Evolutionary conservation across 2,888 invertebrate species (phyloP).

Genomic region (Lasiommata megera): DNA sequence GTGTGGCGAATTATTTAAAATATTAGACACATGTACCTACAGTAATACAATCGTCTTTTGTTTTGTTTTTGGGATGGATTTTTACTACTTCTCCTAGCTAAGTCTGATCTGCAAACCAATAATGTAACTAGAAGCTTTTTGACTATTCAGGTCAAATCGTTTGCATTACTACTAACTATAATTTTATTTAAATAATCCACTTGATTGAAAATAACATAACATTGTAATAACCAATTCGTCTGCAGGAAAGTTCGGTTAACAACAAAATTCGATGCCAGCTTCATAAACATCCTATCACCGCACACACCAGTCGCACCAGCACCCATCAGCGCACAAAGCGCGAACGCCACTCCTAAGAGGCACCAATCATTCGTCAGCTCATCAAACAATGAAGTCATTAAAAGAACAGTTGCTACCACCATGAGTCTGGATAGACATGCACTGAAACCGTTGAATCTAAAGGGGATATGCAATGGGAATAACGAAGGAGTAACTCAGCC

Average conservation of each 20-base stretch:
- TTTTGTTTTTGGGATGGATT: too few relatives aligned
- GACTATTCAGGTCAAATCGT: too few relatives aligned
- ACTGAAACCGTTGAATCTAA: slow-evolving; percentile 66
- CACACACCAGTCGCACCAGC: slow-evolving; percentile 45
- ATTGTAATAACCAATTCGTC: too few relatives aligned
- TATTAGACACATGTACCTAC: too few relatives aligned
- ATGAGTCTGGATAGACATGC: slow-evolving; percentile 64
- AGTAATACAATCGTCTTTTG: too few relatives aligned
- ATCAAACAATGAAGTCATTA: slow-evolving; percentile 45
- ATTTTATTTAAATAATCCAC: too few relatives aligned
- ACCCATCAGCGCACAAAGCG: slow-evolving; percentile 44
- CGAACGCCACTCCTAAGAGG: slow-evolving; percentile 52
- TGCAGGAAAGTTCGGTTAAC: slow-evolving; percentile 68
- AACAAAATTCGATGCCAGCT: slow-evolving; percentile 71
- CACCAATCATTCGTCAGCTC: slow-evolving; percentile 59
- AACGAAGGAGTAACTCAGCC: slow-evolving; percentile 56
- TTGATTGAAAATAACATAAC: too few relatives aligned
- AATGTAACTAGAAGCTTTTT: too few relatives aligned
- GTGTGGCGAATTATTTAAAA: too few relatives aligned
- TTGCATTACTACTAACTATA: too few relatives aligned
- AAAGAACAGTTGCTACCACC: slow-evolving; percentile 52
- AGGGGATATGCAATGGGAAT: slow-evolving; percentile 64
- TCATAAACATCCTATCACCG: slow-evolving; percentile 53
- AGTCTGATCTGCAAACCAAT: too few relatives aligned
- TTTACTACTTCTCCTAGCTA: too few relatives aligned